Evolutionary conservation across 2,113 vertebrate genomes (phyloP).

Genomic region (Cephalopholis sonnerati): DNA sequence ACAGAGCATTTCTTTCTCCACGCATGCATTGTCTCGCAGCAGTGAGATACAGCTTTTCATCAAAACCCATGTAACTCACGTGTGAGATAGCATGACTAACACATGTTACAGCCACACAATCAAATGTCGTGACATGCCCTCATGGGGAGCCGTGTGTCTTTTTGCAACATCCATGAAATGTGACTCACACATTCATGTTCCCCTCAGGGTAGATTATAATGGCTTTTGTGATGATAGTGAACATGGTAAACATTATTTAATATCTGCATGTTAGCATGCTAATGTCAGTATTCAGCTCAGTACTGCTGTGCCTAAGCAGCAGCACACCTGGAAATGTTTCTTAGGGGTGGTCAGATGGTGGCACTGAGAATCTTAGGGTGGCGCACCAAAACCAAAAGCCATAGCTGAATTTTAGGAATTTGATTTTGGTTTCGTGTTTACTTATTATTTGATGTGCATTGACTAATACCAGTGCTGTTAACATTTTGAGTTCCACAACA

Average conservation of each 20-base stretch:
- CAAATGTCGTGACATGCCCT: background rate
- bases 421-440: no score
- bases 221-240: background rate
- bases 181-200: background rate
- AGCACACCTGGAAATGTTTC: no score
- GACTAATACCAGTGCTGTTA: no score
- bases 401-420: no score
- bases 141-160: background rate
- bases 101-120: background rate
- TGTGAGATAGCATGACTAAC: background rate
- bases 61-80: background rate
- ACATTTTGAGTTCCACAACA: no score
- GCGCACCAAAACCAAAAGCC: no score
- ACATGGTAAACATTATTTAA: background rate
- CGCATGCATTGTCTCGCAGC: background rate
- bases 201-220: background rate
- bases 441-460: no score
- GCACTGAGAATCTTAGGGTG: no score
- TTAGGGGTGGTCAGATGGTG: no score
- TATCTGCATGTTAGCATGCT: no score
- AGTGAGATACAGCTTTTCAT: conserved; percentile 3
- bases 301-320: no score
- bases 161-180: background rate
- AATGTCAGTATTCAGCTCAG: no score
- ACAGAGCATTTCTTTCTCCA: background rate